A percentile compares a stretch with the other conserved stretches of the same genome.
phyloP scores from a whole-genome alignment of 2,113 vertebrate genomes.

The Ophiodon elongatus region DNA sequence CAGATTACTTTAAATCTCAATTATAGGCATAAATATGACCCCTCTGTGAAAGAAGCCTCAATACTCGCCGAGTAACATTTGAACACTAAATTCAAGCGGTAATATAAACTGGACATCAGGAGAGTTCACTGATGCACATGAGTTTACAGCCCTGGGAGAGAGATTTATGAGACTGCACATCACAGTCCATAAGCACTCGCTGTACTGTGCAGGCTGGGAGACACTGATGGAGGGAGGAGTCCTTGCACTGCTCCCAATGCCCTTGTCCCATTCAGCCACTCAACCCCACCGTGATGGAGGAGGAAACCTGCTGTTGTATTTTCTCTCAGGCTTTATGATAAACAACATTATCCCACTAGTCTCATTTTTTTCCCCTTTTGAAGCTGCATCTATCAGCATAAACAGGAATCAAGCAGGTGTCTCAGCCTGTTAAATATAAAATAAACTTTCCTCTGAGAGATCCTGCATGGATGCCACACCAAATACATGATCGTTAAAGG shows the following conservation, averaged over 20 bases:
- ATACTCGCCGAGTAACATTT: not conserved
- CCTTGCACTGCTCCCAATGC: conserved; percentile 48
- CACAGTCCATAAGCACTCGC: conserved; percentile 15
- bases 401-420: not conserved
- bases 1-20: not conserved
- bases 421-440: conserved; percentile 23
- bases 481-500: not conserved
- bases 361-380: not conserved
- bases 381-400: not conserved
- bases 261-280: conserved; percentile 68
- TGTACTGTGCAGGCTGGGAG: conserved; percentile 16
- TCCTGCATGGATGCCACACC: not conserved
- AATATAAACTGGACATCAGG: not conserved
- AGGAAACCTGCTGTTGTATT: conserved; percentile 42
- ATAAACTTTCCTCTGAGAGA: not conserved
- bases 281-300: conserved; percentile 54
- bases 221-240: conserved; percentile 49
- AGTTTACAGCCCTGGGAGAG: not conserved
- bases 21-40: not conserved
- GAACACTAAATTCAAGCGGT: not conserved
- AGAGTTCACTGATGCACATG: conserved; percentile 4
- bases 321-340: not conserved
- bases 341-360: not conserved
- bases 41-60: not conserved
- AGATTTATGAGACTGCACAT: conserved; percentile 24